Evolutionary conservation across 2,888 invertebrate species (phyloP).

Genomic region (Drosophila algonquin): DNA sequence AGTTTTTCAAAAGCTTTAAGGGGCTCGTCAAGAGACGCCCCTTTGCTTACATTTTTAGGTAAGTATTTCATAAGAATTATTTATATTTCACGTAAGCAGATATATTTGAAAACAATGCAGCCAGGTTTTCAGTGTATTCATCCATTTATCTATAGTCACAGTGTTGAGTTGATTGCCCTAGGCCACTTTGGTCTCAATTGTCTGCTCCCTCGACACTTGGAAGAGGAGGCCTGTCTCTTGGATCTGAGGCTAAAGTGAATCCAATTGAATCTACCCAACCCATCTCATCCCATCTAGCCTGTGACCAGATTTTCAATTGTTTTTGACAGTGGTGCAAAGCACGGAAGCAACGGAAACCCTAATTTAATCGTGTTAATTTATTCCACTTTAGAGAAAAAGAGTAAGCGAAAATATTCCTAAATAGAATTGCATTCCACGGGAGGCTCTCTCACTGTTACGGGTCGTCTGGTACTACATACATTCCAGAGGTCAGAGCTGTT

Average conservation of each 20-base stretch:
- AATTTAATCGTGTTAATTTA: conserved; percentile 62
- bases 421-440: conserved; percentile 17
- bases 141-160: conserved; percentile 4
- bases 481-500: conserved; percentile 34
- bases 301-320: conserved; percentile 33
- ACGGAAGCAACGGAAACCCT: conserved; percentile 60
- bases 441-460: not conserved
- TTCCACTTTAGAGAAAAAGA: conserved; percentile 45
- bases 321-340: conserved; percentile 19
- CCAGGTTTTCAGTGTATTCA: conserved; percentile 3
- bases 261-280: conserved; percentile 55
- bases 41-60: conserved; percentile 16
- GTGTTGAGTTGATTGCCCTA: conserved; percentile 38
- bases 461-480: conserved; percentile 27
- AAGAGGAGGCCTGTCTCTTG: not conserved
- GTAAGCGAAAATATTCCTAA: conserved; percentile 16
- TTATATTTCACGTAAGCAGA: not conserved
- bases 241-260: conserved; percentile 48
- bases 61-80: conserved; percentile 12
- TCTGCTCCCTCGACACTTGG: conserved; percentile 10
- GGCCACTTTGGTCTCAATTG: conserved; percentile 35
- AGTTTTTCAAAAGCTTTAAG: not conserved
- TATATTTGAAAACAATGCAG: conserved; percentile 14
- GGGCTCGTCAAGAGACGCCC: not conserved
- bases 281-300: conserved; percentile 33